A percentile compares a stretch with the other conserved stretches of the same genome.
Evolutionary conservation across 1,140 invertebrate genomes (phyloP).

Genomic region (Pseudobourletiella spinata): DNA sequence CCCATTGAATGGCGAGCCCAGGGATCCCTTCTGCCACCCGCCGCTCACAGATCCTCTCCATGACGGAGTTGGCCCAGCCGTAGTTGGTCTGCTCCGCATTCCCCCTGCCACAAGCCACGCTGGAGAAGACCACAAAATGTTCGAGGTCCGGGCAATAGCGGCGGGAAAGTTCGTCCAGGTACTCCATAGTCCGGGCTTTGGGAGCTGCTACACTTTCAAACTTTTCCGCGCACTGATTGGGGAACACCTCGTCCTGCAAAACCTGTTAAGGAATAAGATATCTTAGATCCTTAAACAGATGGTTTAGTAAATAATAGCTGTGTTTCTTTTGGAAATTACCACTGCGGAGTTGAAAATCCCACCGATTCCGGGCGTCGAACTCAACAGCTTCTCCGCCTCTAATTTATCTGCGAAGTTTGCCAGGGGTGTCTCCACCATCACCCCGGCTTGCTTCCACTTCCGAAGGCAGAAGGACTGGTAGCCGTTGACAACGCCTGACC

Average conservation of each 20-base stretch:
- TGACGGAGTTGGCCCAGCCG: conserved; percentile 87
- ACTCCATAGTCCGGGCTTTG: conserved; percentile 57
- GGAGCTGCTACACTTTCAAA: conserved; percentile 58
- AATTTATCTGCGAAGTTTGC: conserved; percentile 54
- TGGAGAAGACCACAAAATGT: conserved; percentile 90
- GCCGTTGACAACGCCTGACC: conserved; percentile 74
- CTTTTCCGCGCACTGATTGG: conserved; percentile 72
- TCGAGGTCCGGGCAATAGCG: conserved; percentile 66
- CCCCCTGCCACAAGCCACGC: conserved; percentile 84
- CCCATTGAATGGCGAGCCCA: conserved; percentile 90
- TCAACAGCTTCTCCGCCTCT: conserved; percentile 18
- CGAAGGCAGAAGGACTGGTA: conserved; percentile 77
- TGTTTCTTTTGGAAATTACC: too few species aligned
- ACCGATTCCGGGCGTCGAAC: conserved; percentile 55
- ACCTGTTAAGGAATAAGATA: too few species aligned
- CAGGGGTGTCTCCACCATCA: conserved; percentile 57
- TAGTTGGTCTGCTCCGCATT: conserved; percentile 94
- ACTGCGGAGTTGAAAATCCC: conserved; percentile 90
- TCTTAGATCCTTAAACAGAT: too few species aligned
- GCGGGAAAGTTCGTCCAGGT: conserved; percentile 64
- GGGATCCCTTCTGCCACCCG: conserved; percentile 63
- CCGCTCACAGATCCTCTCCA: conserved; percentile 87
- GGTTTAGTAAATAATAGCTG: too few species aligned
- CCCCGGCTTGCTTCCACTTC: conserved; percentile 60
- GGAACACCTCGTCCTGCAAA: conserved; percentile 73